Percentiles rank a stretch among this genome's conserved stretches.
phyloP scores from a whole-genome alignment of 2,888 invertebrate genomes.

The Sarcophaga variegata region DNA sequence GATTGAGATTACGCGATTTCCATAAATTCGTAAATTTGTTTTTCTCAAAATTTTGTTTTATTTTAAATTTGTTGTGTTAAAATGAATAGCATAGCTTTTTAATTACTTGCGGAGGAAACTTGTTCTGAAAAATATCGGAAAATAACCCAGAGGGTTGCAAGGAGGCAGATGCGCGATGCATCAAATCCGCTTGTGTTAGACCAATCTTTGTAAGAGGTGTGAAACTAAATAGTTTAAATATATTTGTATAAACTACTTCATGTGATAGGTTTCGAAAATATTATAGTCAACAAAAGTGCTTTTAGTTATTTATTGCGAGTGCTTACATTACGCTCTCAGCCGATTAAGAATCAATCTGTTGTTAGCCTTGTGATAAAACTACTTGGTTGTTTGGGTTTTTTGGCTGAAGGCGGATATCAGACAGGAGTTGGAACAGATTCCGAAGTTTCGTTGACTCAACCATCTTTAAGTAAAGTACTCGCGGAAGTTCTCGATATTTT shows the following conservation, averaged over 20 bases:
- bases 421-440: slow-evolving; percentile 9
- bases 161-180: not conserved
- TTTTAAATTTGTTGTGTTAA: not conserved
- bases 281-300: slow-evolving; percentile 25
- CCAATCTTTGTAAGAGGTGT: slow-evolving; percentile 18
- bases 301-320: slow-evolving; percentile 32
- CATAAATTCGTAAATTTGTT: no score
- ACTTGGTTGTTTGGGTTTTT: slow-evolving; percentile 18
- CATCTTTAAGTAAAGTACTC: no score
- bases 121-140: not conserved
- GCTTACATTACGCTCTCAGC: slow-evolving; percentile 8
- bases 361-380: slow-evolving; percentile 40
- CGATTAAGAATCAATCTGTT: slow-evolving; percentile 34
- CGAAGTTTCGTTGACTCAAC: no score
- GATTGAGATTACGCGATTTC: no score
- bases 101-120: not conserved
- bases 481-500: no score
- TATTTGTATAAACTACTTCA: not conserved
- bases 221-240: not conserved
- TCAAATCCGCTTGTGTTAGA: slow-evolving; percentile 38
- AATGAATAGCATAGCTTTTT: slow-evolving; percentile 18
- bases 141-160: slow-evolving; percentile 16
- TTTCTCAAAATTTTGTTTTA: not conserved
- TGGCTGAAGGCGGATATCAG: slow-evolving; percentile 29
- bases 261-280: slow-evolving; percentile 40